Base-by-base conservation (phyloP, 2,113 vertebrate species). In the Scopus umbretta region DNA sequence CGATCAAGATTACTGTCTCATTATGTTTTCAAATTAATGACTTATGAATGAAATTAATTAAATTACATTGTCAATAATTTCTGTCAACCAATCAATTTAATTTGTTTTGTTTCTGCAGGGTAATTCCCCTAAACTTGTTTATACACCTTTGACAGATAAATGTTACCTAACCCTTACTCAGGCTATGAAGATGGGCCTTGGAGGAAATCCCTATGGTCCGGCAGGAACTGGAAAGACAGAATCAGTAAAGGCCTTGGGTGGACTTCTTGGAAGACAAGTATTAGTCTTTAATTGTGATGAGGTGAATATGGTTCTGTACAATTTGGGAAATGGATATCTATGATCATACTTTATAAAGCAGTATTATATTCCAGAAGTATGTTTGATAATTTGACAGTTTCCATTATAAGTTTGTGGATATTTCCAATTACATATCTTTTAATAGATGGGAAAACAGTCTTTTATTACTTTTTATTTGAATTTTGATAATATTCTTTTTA, bases 221-320 rank as follows among this genome's bases (percentile, higher is more conserved):
- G 99, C 99, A 45, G 99, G 99, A 85, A 99, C 99, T 59, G 99
- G 99, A 53, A 99, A 99, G 97, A 99, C 99, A 0, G 99, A 99
- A 96, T 99, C 99, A 12, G 99, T 99, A 87, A 99, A 99, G 97
- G 99, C 99, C 25, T 97, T 99, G 55, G 99, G 99, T 85, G 99
- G 98, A 73, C 98, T 99, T 96, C 99, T 99, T 78, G 99, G 99
- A 90, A 98, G 99, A 95, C 99, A 99, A 98, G 99, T 99, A 73
- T 98, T 99, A 96, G 99, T 99, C 78, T 99, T 99, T 95, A 99
- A 99, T 92, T 99, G 99, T 98, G 99, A 99, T 96, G 99, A 99
- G 99, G 99, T 99, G 98, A 95, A 83, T 95, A 53, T 83, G 21
- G 6, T 71, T 81, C 59, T 78, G 13, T 86, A n/a, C 82, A 47